Conservation (phyloP, 2,888 invertebrate species). For the Callyntrura sp. region DNA sequence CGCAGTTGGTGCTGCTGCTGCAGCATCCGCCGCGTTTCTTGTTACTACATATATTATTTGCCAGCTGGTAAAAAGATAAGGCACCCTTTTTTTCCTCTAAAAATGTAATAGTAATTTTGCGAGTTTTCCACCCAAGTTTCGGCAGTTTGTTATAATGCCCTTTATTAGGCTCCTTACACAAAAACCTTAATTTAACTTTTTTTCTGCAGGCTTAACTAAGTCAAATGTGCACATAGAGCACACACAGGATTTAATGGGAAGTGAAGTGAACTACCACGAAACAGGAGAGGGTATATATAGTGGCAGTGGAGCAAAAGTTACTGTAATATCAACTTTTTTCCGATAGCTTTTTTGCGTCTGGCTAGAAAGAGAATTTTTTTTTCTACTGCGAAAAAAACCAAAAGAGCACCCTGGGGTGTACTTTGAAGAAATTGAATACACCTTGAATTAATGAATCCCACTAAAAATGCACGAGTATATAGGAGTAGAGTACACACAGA, state of each 20-base stretch:
- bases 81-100: no score
- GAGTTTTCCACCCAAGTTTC: neutral
- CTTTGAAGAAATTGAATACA: neutral
- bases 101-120: no score
- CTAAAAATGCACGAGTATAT: neutral
- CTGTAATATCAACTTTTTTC: conserved; percentile 5
- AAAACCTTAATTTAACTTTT: conserved; percentile 41
- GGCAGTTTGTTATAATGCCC: conserved; percentile 22
- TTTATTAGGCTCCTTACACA: conserved; percentile 22
- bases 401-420: conserved; percentile 37
- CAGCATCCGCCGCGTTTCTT: neutral
- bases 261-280: neutral
- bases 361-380: neutral
- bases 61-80: no score
- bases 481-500: no score
- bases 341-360: neutral
- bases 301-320: neutral
- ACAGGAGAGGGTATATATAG: neutral
- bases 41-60: neutral
- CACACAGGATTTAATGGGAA: conserved; percentile 7
- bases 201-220: conserved; percentile 23
- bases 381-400: neutral
- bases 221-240: no score
- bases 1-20: neutral
- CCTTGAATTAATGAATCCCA: neutral